phyloP scores from a whole-genome alignment of 2,888 invertebrate species.

The Parnassius orleans region DNA sequence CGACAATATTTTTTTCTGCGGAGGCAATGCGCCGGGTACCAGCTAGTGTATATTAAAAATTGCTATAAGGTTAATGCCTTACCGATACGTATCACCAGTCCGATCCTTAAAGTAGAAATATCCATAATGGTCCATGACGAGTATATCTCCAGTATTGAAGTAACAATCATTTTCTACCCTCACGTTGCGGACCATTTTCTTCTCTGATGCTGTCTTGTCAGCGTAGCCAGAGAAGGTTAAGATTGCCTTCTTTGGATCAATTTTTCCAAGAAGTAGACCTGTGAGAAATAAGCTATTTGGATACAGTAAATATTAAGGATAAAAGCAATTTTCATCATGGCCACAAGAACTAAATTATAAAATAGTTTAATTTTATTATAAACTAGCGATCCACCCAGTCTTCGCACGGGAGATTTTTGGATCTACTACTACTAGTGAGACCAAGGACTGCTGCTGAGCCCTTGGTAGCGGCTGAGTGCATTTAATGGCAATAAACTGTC shows the following conservation, averaged over 20 bases:
- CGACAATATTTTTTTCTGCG: no score
- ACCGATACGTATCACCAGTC: constrained; percentile 89
- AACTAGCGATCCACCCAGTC: no score
- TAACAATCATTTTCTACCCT: constrained; percentile 91
- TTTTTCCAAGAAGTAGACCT: constrained; percentile 87
- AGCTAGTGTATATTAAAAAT: not conserved
- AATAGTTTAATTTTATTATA: not conserved
- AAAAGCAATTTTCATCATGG: not conserved
- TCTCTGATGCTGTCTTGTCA: constrained; percentile 87
- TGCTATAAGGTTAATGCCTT: constrained; percentile 16
- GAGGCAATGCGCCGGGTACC: no score
- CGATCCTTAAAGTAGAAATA: constrained; percentile 97
- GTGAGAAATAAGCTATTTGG: constrained; percentile 32
- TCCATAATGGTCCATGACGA: constrained; percentile 94
- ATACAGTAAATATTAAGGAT: not conserved
- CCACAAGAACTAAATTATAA: not conserved
- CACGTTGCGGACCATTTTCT: constrained; percentile 91
- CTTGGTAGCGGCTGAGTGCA: no score
- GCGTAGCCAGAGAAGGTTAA: constrained; percentile 73
- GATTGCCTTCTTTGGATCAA: constrained; percentile 72
- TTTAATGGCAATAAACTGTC: no score
- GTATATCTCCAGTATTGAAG: constrained; percentile 95
- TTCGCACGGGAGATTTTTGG: no score
- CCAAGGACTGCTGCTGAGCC: no score
- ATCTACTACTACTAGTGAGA: no score